phyloP scores from a whole-genome alignment of 2,888 invertebrate genomes.

The Scaptomyza tumidula region DNA sequence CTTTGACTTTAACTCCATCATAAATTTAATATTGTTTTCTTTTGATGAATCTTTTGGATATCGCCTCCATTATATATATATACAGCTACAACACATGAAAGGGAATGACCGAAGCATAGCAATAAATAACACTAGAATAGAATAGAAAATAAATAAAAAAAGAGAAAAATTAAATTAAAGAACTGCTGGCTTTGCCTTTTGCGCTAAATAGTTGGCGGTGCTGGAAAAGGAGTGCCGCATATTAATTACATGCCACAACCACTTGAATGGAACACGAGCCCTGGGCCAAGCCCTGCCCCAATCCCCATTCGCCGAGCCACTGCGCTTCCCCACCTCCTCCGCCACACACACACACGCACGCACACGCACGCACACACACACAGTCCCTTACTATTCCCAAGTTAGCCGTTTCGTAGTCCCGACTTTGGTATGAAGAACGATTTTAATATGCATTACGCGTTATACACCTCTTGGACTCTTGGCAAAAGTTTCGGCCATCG shows the following conservation, averaged over 20 bases:
- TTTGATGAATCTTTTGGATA: constrained; percentile 18
- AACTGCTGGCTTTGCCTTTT: constrained; percentile 50
- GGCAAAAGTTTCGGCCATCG: constrained; percentile 21
- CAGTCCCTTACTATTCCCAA: neutral
- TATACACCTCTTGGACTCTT: constrained; percentile 29
- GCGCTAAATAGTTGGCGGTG: constrained; percentile 65
- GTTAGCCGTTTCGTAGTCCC: constrained; percentile 2
- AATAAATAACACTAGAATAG: constrained; percentile 53
- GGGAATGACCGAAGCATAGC: constrained; percentile 42
- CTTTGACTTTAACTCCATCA: constrained; percentile 2
- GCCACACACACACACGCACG: neutral
- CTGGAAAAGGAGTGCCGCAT: constrained; percentile 75
- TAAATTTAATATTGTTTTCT: neutral
- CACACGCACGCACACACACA: neutral
- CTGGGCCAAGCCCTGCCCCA: constrained; percentile 22
- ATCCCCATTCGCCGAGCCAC: neutral
- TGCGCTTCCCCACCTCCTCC: too few relatives aligned
- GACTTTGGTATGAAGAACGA: constrained; percentile 1
- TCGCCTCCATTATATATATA: constrained; percentile 11
- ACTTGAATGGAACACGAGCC: constrained; percentile 67
- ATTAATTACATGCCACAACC: constrained; percentile 71
- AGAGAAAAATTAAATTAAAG: constrained; percentile 2
- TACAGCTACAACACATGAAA: constrained; percentile 26
- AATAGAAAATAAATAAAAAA: constrained; percentile 33
- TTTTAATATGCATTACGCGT: constrained; percentile 69